Evolutionary conservation across 2,797 vertebrate species (phyloP).

Genomic region (Rhinoraja longicauda): DNA sequence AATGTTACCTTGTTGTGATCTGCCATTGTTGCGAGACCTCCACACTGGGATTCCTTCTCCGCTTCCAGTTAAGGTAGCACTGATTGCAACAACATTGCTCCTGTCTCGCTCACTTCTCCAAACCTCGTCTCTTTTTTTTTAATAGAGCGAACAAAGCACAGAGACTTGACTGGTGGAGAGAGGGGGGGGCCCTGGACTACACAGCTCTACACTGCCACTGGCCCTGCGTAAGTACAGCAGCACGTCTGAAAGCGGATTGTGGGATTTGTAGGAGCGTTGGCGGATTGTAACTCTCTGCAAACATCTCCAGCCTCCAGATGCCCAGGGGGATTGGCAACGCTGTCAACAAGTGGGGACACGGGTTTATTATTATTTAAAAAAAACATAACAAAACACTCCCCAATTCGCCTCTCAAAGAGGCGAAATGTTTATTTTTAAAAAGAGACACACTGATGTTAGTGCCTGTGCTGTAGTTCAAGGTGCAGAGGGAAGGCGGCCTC

Average conservation of each 20-base stretch:
- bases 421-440: too few relatives aligned
- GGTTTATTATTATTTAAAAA: too few relatives aligned
- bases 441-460: too few relatives aligned
- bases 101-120: neutral
- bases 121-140: neutral
- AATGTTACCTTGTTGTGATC: conserved; percentile 22
- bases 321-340: too few relatives aligned
- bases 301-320: too few relatives aligned
- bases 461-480: too few relatives aligned
- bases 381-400: too few relatives aligned
- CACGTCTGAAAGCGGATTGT: conserved; percentile 6
- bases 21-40: conserved; percentile 1
- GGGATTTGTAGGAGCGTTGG: conserved; percentile 7
- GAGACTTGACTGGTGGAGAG: neutral
- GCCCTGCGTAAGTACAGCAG: conserved; percentile 28
- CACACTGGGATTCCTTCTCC: neutral
- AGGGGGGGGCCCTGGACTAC: neutral
- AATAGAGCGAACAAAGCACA: conserved; percentile 15
- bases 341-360: too few relatives aligned
- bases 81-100: neutral
- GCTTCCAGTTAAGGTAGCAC: neutral
- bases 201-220: neutral
- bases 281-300: too few relatives aligned
- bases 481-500: too few relatives aligned
- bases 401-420: too few relatives aligned